Conservation (phyloP, 2,113 vertebrate genomes). For the Sardina pilchardus region DNA sequence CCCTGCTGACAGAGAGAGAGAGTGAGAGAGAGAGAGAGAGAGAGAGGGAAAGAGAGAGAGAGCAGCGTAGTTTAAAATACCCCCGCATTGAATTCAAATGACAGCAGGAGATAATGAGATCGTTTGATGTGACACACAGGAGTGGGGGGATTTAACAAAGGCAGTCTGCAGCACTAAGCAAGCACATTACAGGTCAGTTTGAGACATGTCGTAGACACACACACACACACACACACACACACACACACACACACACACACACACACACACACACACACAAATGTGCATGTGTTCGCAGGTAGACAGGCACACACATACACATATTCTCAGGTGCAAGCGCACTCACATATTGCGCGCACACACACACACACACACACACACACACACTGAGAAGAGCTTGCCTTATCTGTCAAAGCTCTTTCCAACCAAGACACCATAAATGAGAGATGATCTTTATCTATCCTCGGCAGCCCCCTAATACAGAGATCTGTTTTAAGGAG, state of each 20-base stretch:
- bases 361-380: background rate
- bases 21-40: background rate
- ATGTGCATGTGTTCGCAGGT: background rate
- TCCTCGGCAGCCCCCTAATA: background rate
- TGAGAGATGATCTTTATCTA: background rate
- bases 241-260: constrained; percentile 31
- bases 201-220: background rate
- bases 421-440: background rate
- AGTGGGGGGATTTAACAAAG: constrained; percentile 66
- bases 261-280: constrained; percentile 34
- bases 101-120: constrained; percentile 72
- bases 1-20: constrained; percentile 48
- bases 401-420: background rate
- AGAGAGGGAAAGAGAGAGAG: constrained; percentile 39
- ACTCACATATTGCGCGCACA: background rate
- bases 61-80: constrained; percentile 52
- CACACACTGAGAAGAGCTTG: constrained; percentile 48
- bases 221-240: constrained; percentile 30
- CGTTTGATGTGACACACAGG: constrained; percentile 71
- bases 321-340: constrained; percentile 59
- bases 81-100: constrained; percentile 60
- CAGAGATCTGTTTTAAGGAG: background rate
- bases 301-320: constrained; percentile 30
- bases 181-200: constrained; percentile 62
- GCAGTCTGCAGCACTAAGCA: constrained; percentile 57